phyloP scores from a whole-genome alignment of 2,888 invertebrate species.

The Trissolcus japonicus region DNA sequence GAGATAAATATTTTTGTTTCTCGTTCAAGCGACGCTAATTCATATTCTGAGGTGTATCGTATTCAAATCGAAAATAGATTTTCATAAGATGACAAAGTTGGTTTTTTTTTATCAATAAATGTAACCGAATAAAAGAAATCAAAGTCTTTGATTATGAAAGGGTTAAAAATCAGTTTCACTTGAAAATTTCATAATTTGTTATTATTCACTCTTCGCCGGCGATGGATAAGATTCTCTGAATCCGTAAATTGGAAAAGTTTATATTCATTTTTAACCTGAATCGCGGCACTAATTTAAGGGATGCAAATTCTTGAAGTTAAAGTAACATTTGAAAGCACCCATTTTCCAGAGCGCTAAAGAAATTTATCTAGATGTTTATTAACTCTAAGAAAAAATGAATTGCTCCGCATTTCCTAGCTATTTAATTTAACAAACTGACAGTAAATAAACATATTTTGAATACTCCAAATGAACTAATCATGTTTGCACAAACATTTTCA shows the following conservation, averaged over 20 bases:
- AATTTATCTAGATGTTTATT: conserved; percentile 14
- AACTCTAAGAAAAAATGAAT: conserved; percentile 12
- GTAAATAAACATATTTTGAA: too few species aligned
- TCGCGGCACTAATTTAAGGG: background rate
- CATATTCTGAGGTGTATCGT: background rate
- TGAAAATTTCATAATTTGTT: too few species aligned
- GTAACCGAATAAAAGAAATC: too few species aligned
- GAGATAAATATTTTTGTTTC: conserved; percentile 15
- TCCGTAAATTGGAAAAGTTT: background rate
- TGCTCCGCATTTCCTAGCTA: conserved; percentile 9
- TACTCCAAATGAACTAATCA: too few species aligned
- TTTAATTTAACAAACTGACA: conserved; percentile 5
- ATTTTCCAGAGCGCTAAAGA: conserved; percentile 18
- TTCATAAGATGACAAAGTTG: too few species aligned
- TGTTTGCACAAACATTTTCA: too few species aligned
- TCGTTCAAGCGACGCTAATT: conserved; percentile 14
- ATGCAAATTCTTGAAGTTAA: conserved; percentile 4
- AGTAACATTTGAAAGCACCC: conserved; percentile 12
- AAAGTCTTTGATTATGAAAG: too few species aligned
- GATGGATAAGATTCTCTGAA: background rate
- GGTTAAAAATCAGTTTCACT: too few species aligned
- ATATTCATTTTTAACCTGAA: conserved; percentile 1
- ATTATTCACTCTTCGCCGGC: too few species aligned
- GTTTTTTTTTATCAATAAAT: too few species aligned
- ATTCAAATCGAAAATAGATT: background rate